phyloP scores from a whole-genome alignment of 2,113 vertebrate genomes.

The Neopipo cinnamomea region DNA sequence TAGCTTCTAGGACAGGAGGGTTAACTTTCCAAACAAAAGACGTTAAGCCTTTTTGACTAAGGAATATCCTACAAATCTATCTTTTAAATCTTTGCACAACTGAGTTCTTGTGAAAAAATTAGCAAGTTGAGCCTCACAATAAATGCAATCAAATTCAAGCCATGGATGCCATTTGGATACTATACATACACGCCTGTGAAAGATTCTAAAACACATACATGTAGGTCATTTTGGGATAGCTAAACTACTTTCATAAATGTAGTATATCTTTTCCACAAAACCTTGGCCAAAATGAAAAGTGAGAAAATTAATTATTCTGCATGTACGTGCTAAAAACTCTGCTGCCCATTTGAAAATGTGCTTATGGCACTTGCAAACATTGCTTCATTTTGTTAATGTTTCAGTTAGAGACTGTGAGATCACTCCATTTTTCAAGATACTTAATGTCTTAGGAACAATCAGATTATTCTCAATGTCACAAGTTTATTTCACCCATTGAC shows the following conservation, averaged over 20 bases:
- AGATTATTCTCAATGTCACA: slow-evolving; percentile 17
- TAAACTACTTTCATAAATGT: not conserved
- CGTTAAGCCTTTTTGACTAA: not conserved
- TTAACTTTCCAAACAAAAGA: not conserved
- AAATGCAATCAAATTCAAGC: not conserved
- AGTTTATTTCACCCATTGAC: slow-evolving; percentile 22
- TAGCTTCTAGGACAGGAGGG: not conserved
- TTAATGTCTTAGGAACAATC: not conserved
- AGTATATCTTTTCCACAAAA: not conserved
- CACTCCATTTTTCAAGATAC: not conserved
- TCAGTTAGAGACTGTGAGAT: not conserved
- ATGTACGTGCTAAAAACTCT: not conserved
- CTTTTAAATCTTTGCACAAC: not conserved
- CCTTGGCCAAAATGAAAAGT: not conserved
- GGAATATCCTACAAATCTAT: not conserved
- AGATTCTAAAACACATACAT: not conserved
- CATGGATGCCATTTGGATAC: not conserved
- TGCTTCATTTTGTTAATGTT: not conserved
- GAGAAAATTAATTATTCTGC: not conserved
- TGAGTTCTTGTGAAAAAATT: not conserved
- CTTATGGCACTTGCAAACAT: not conserved
- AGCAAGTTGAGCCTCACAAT: not conserved
- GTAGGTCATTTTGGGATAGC: not conserved
- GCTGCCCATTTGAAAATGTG: not conserved
- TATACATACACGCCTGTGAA: not conserved